A percentile compares a stretch with the other conserved stretches of the same genome.
phyloP scores from a whole-genome alignment of 2,888 invertebrate genomes.

The Lasioglossum leucozonium region DNA sequence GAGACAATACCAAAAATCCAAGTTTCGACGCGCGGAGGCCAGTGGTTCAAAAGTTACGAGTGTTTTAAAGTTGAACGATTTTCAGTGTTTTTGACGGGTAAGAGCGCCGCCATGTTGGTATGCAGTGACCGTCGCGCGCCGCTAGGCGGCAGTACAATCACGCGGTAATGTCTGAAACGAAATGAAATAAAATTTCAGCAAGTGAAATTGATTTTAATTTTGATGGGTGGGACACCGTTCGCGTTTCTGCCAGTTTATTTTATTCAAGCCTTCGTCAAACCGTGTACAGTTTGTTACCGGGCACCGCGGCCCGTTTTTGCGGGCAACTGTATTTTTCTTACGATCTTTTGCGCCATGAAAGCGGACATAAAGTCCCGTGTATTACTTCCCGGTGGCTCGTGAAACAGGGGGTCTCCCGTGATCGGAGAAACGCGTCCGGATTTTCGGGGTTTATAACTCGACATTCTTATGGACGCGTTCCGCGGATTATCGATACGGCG shows the following conservation, averaged over 20 bases:
- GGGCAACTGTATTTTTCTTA: constrained; percentile 59
- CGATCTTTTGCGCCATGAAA: constrained; percentile 56
- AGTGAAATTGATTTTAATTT: background rate
- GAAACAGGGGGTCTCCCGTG: constrained; percentile 21
- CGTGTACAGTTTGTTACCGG: constrained; percentile 19
- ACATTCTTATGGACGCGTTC: constrained; percentile 32
- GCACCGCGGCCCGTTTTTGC: background rate
- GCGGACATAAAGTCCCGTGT: constrained; percentile 57
- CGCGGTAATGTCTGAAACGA: too few species aligned
- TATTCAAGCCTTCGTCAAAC: constrained; percentile 40
- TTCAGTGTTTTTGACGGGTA: too few species aligned
- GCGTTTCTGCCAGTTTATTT: background rate
- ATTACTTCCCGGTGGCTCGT: constrained; percentile 52
- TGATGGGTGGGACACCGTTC: background rate
- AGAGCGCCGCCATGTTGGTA: too few species aligned
- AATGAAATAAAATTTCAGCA: too few species aligned
- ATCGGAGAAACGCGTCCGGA: constrained; percentile 33
- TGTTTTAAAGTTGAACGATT: too few species aligned
- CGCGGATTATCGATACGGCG: constrained; percentile 40
- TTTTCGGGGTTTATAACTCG: constrained; percentile 40
- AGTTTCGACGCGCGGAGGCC: too few species aligned
- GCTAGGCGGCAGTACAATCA: too few species aligned
- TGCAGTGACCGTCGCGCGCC: too few species aligned
- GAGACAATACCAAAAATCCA: too few species aligned
- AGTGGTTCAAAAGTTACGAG: too few species aligned